These are phyloP conservation scores for Linurgus olivaceus DNA, from an alignment of 2,797 vertebrate genomes.

Conservation along the genomic window DNA sequence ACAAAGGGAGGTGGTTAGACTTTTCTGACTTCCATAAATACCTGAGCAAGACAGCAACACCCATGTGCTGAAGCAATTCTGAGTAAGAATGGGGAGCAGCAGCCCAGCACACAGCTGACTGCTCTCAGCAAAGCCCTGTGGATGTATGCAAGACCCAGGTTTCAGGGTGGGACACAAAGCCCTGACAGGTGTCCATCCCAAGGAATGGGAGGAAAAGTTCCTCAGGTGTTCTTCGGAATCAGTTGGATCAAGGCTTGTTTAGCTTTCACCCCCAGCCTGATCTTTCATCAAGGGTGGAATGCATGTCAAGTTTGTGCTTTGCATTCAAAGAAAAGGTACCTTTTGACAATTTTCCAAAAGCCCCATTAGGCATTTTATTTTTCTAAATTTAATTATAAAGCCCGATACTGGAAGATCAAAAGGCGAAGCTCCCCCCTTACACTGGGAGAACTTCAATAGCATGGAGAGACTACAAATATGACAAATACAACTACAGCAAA, in stretches of 20 bases:
- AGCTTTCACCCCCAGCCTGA: not conserved
- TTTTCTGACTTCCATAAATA: not conserved
- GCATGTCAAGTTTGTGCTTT: not conserved
- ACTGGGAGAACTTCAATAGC: not conserved
- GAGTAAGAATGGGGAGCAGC: not conserved
- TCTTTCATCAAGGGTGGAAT: not conserved
- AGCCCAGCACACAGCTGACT: not conserved
- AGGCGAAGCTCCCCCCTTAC: not conserved
- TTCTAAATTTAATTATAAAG: not conserved
- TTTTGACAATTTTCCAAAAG: not conserved
- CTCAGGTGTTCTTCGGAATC: not conserved
- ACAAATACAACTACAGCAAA: not conserved
- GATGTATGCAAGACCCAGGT: not conserved
- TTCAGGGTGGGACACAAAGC: not conserved
- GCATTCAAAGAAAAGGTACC: not conserved
- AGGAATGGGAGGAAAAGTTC: not conserved
- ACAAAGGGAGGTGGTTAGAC: not conserved
- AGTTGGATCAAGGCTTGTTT: not conserved
- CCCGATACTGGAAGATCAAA: not conserved
- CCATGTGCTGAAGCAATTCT: not conserved
- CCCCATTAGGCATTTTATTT: not conserved
- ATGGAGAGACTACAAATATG: not conserved
- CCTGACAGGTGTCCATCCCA: not conserved
- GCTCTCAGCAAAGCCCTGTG: not conserved
- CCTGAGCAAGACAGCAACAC: not conserved